These are phyloP conservation scores for Dione juno DNA, from an alignment of 2,888 invertebrate species.

Conservation along the genomic window DNA sequence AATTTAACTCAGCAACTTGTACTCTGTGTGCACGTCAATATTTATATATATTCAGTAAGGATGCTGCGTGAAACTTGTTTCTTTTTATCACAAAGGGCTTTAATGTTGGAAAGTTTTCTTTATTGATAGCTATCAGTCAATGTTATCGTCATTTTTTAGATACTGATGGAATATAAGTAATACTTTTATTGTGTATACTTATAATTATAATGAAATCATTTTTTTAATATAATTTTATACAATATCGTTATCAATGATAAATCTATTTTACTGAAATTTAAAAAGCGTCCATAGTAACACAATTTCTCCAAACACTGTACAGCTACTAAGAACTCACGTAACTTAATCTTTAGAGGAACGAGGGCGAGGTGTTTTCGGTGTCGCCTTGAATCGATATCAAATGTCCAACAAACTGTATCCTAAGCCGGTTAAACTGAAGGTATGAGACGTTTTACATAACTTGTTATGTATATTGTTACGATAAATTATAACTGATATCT, in stretches of 20 bases:
- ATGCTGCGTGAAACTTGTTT: conserved; percentile 1
- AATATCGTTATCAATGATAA: not conserved
- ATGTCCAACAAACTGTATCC: conserved; percentile 31
- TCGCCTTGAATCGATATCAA: conserved; percentile 42
- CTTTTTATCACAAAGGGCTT: conserved; percentile 4
- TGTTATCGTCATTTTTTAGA: not conserved
- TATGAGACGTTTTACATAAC: conserved; percentile 18
- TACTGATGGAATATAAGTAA: not conserved
- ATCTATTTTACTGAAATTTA: not conserved
- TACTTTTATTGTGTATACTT: not conserved
- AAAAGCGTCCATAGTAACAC: not conserved
- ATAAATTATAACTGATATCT: too few relatives aligned
- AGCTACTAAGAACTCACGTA: conserved; percentile 22
- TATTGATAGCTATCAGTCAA: not conserved
- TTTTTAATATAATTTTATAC: not conserved
- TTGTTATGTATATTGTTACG: not conserved
- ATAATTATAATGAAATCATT: too few relatives aligned
- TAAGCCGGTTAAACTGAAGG: conserved; percentile 25
- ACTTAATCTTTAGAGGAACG: conserved; percentile 28
- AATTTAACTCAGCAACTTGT: not conserved
- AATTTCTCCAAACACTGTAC: conserved; percentile 9
- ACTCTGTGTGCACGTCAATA: not conserved
- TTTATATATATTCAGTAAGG: not conserved
- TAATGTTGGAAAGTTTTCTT: not conserved
- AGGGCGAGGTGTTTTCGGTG: conserved; percentile 40